phyloP scores from a whole-genome alignment of 2,797 vertebrate genomes.

The Manis pentadactyla region DNA sequence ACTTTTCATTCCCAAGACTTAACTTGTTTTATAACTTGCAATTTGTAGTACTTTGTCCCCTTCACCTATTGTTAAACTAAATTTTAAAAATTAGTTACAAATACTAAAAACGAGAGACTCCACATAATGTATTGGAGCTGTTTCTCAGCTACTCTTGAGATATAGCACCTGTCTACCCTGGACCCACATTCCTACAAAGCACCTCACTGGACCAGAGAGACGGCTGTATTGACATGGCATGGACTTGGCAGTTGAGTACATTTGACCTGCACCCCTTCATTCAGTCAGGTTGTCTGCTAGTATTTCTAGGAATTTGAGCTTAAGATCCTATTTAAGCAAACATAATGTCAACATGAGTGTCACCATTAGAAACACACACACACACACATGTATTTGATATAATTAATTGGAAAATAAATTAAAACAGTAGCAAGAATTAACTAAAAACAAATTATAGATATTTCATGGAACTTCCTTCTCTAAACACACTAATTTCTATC shows the following conservation, averaged over 20 bases:
- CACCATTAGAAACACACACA: too few species aligned
- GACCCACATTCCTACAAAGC: background rate
- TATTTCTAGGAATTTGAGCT: background rate
- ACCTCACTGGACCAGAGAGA: background rate
- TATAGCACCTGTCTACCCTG: background rate
- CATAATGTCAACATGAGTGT: background rate
- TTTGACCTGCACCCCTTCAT: fast-evolving
- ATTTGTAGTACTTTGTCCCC: too few species aligned
- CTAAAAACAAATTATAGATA: background rate
- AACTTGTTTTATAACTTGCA: too few species aligned
- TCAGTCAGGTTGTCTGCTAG: too few species aligned
- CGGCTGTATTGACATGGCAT: too few species aligned
- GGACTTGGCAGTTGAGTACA: background rate
- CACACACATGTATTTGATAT: background rate
- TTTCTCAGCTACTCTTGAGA: background rate
- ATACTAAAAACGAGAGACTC: background rate
- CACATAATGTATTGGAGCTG: background rate
- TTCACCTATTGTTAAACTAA: background rate
- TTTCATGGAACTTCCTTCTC: background rate
- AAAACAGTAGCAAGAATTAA: background rate
- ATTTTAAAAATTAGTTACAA: background rate
- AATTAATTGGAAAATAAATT: background rate
- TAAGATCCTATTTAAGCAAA: background rate
- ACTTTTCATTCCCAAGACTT: too few species aligned
- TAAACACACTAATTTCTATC: background rate